Evolutionary conservation across 2,797 vertebrate genomes (phyloP).

Genomic region (Pangasius macronema): DNA sequence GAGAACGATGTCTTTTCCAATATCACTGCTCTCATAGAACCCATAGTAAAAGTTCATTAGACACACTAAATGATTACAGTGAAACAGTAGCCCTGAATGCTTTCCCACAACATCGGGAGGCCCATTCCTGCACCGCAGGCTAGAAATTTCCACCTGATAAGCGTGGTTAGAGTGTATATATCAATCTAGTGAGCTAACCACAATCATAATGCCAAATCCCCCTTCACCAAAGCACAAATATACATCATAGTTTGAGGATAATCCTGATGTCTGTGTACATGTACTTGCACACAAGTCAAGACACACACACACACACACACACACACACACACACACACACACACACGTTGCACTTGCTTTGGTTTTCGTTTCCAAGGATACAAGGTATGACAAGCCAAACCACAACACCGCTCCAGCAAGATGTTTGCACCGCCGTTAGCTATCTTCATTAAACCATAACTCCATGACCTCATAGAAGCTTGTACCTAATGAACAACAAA

Average conservation of each 20-base stretch:
- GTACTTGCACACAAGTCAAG: conserved; percentile 16
- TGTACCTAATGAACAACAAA: conserved; percentile 24
- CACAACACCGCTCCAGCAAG: conserved; percentile 21
- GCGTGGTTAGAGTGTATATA: conserved; percentile 27
- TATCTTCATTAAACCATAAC: conserved; percentile 25
- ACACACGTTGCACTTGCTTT: conserved; percentile 39
- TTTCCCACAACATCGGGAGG: conserved; percentile 40
- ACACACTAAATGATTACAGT: conserved; percentile 34
- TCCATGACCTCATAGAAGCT: conserved; percentile 12
- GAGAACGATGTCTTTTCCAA: neutral
- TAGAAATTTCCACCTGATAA: conserved; percentile 48
- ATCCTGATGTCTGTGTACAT: conserved; percentile 26
- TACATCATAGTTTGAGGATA: conserved; percentile 22
- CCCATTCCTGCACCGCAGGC: conserved; percentile 23
- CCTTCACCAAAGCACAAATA: conserved; percentile 12
- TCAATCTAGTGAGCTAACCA: conserved; percentile 38
- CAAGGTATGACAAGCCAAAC: conserved; percentile 36
- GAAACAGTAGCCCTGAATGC: conserved; percentile 23
- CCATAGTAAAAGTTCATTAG: conserved; percentile 26
- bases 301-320: conserved; percentile 14
- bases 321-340: conserved; percentile 11
- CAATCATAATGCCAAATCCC: conserved; percentile 35
- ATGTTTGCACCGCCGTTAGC: conserved; percentile 19
- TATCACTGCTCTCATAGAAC: neutral
- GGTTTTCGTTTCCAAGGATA: conserved; percentile 41